These are phyloP conservation scores for Malthinus flaveolus DNA, from an alignment of 2,888 invertebrate species.

Conservation along the genomic window DNA sequence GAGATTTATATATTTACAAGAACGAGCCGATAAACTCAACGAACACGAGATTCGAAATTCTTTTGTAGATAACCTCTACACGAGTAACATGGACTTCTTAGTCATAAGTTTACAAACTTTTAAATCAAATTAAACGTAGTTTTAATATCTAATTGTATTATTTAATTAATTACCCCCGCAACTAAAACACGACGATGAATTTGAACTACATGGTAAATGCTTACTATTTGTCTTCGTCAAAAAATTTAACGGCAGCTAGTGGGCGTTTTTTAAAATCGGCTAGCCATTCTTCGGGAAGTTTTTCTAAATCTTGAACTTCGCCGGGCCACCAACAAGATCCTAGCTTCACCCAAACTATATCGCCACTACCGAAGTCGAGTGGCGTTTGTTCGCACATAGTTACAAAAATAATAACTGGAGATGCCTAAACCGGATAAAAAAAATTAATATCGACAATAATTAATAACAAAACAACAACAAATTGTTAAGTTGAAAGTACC, in stretches of 20 bases:
- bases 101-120: too few species aligned
- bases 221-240: conserved; percentile 83
- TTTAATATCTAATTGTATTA: too few species aligned
- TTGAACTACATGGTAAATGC: conserved; percentile 48
- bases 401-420: not conserved
- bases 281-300: conserved; percentile 69
- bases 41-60: conserved; percentile 11
- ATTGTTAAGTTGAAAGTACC: too few species aligned
- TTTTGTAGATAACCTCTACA: too few species aligned
- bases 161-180: too few species aligned
- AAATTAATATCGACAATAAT: not conserved
- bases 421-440: too few species aligned
- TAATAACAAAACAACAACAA: not conserved
- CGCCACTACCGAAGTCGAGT: conserved; percentile 70
- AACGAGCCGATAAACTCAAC: not conserved
- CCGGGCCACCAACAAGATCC: conserved; percentile 87
- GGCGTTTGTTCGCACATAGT: conserved; percentile 73
- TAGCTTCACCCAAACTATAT: conserved; percentile 85
- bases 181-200: too few species aligned
- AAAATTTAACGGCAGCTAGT: conserved; percentile 83
- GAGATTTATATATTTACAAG: not conserved
- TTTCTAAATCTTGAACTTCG: conserved; percentile 66
- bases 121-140: too few species aligned
- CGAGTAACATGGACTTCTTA: too few species aligned
- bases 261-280: conserved; percentile 69